Evolutionary conservation across 2,888 invertebrate species (phyloP).

Genomic region (Pherbina coryleti): DNA sequence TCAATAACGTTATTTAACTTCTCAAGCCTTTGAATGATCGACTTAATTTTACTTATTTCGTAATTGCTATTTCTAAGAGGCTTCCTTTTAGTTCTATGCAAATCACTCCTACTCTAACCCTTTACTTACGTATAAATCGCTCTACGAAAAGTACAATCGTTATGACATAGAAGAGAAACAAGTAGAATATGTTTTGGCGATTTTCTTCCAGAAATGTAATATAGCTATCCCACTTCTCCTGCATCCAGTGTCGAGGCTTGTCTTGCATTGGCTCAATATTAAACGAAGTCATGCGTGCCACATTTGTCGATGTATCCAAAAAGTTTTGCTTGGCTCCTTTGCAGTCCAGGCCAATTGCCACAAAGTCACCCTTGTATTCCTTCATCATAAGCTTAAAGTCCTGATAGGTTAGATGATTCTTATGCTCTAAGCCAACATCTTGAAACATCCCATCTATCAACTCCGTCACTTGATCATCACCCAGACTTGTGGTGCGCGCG

Average conservation of each 20-base stretch:
- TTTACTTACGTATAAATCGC: conserved; percentile 86
- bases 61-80: background rate
- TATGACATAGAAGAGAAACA: conserved; percentile 94
- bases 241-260: conserved; percentile 77
- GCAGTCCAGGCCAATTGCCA: conserved; percentile 93
- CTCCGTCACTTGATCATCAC: conserved; percentile 91
- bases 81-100: too few relatives aligned
- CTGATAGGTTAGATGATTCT: conserved; percentile 89
- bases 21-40: too few relatives aligned
- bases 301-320: conserved; percentile 93
- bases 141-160: conserved; percentile 95
- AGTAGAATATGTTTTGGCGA: conserved; percentile 94
- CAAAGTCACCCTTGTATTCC: conserved; percentile 95
- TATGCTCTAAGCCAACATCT: conserved; percentile 90
- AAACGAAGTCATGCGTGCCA: conserved; percentile 95
- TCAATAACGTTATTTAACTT: too few relatives aligned
- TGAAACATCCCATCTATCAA: conserved; percentile 95
- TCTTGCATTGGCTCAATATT: conserved; percentile 87
- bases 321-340: conserved; percentile 97
- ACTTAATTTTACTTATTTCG: background rate
- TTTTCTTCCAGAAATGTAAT: conserved; percentile 96
- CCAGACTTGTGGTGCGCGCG: conserved; percentile 89
- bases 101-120: too few relatives aligned
- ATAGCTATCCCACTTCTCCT: conserved; percentile 86
- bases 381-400: conserved; percentile 97